Conservation (phyloP, 2,888 invertebrate genomes). For the Lepidochrysops patricia region DNA sequence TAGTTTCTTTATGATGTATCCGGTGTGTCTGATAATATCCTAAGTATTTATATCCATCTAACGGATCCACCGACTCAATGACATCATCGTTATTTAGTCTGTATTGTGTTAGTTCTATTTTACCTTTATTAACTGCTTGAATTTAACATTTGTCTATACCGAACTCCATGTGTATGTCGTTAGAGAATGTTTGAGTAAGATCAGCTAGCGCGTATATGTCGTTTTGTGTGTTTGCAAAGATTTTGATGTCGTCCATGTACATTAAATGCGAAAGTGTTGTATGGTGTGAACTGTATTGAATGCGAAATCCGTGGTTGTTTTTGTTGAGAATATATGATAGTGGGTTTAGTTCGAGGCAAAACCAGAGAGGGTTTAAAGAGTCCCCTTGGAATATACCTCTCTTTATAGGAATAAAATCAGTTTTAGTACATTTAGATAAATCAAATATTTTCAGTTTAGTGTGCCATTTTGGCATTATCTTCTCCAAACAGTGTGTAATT, state of each 20-base stretch:
- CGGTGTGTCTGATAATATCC: not conserved
- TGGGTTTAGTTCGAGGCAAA: constrained; percentile 22
- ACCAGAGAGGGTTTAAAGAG: constrained; percentile 20
- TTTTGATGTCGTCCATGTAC: constrained; percentile 23
- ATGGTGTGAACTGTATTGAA: not conserved
- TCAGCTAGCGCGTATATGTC: constrained; percentile 11
- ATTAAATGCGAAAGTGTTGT: constrained; percentile 12
- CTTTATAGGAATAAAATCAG: constrained; percentile 17
- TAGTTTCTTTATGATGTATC: not conserved
- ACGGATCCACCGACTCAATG: not conserved
- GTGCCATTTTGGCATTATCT: not conserved
- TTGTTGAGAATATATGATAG: constrained; percentile 17
- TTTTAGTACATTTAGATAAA: constrained; percentile 5
- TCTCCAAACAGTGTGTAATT: not conserved
- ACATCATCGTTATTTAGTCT: not conserved
- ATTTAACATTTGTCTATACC: constrained; percentile 19
- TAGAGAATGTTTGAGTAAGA: constrained; percentile 14
- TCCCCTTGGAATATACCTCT: constrained; percentile 24
- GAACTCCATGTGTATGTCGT: constrained; percentile 17
- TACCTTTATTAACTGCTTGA: not conserved
- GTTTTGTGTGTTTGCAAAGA: constrained; percentile 12
- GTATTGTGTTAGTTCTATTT: not conserved
- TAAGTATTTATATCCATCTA: not conserved
- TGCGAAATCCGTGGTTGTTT: constrained; percentile 2
- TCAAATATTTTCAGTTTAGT: not conserved